These are phyloP conservation scores for Paracanthobrama guichenoti DNA, from an alignment of 2,113 vertebrate species.

Conservation along the genomic window DNA sequence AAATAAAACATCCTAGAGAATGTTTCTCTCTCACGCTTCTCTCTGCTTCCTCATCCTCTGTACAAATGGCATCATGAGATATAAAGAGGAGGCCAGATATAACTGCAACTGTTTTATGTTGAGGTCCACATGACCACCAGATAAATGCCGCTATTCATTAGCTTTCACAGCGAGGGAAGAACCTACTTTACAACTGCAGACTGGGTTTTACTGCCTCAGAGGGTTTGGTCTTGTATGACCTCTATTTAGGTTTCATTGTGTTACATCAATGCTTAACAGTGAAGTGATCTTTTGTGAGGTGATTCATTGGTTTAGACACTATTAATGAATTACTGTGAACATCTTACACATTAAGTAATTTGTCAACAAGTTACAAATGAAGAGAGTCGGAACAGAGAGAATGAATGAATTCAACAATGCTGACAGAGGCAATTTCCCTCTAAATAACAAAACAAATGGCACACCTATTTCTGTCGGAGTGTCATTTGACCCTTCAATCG, in stretches of 20 bases:
- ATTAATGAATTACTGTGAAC: conserved; percentile 26
- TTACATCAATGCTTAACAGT: conserved; percentile 17
- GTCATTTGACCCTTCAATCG: neutral
- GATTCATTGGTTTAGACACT: conserved; percentile 7
- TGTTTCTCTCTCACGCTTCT: conserved; percentile 32
- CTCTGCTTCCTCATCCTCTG: conserved; percentile 2
- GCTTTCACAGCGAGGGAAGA: conserved; percentile 26
- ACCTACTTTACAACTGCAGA: neutral
- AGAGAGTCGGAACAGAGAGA: neutral
- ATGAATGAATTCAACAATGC: neutral
- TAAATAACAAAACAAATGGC: neutral
- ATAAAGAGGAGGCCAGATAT: conserved; percentile 58
- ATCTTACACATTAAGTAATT: conserved; percentile 20
- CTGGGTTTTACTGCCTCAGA: conserved; percentile 40
- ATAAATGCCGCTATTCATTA: conserved; percentile 67
- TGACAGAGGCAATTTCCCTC: neutral
- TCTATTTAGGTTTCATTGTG: conserved; percentile 27
- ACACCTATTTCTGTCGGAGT: neutral
- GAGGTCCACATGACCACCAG: conserved; percentile 65
- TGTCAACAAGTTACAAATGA: conserved; percentile 21
- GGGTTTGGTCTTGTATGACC: conserved; percentile 17
- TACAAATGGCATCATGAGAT: conserved; percentile 63
- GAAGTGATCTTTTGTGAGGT: conserved; percentile 31
- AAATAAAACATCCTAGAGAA: conserved; percentile 21
- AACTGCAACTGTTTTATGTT: conserved; percentile 52